Conservation (phyloP, 92 coral and sea anemone genomes). For the Phenganax subtilis region DNA sequence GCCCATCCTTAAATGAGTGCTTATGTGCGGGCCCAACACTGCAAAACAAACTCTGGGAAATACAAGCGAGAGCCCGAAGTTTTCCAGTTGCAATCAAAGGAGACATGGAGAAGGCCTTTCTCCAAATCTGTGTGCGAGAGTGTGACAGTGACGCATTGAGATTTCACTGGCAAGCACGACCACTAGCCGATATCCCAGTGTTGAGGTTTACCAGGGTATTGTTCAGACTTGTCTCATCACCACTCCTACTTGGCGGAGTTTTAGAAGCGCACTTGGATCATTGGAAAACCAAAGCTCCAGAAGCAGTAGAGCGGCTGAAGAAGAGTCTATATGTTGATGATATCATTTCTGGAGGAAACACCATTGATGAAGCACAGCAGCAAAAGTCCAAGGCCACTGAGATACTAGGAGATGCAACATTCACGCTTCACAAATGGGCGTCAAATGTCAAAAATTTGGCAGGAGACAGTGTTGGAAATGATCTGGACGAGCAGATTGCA, state of each 20-base stretch:
- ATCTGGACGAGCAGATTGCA: neutral
- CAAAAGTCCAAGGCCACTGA: neutral
- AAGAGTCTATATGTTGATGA: neutral
- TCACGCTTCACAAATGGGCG: conserved; percentile 1
- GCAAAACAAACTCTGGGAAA: neutral
- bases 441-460: neutral
- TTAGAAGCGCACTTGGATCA: neutral
- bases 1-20: neutral
- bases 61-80: neutral
- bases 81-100: neutral
- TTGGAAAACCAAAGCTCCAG: neutral
- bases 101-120: neutral
- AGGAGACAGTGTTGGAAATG: too few relatives aligned
- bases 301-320: neutral
- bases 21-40: neutral
- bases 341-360: neutral
- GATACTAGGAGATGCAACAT: neutral
- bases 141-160: neutral
- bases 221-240: neutral
- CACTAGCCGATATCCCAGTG: neutral
- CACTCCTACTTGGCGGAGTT: neutral
- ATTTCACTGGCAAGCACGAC: neutral
- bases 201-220: neutral
- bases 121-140: neutral
- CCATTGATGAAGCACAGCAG: neutral